phyloP scores from a whole-genome alignment of 35 echinoderm and acorn worm genomes.

The Holothuria glaberrima region DNA sequence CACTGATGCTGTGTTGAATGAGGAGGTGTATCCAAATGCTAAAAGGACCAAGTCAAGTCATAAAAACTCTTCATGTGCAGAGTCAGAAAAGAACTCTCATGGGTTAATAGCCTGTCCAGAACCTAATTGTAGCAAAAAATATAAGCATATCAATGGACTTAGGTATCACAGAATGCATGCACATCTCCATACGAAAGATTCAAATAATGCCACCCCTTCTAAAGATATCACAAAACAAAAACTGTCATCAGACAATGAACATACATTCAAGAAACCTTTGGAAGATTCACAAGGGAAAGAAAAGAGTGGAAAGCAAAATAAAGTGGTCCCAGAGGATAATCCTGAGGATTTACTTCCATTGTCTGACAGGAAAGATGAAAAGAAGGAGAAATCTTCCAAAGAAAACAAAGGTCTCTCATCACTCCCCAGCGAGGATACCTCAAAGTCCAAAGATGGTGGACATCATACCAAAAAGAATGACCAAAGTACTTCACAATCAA shows the following conservation, averaged over 20 bases:
- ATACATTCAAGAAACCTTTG: slow-evolving; percentile 51
- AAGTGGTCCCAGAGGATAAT: slow-evolving; percentile 23
- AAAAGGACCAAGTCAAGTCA: slow-evolving; percentile 82
- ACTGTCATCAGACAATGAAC: slow-evolving; percentile 14
- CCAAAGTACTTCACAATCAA: no score
- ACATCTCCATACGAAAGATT: slow-evolving; percentile 52
- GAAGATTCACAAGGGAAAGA: slow-evolving; percentile 33
- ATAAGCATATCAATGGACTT: slow-evolving; percentile 98
- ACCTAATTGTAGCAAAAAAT: slow-evolving; percentile 98
- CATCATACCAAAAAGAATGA: slow-evolving; percentile 43
- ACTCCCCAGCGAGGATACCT: background rate
- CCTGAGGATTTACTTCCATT: background rate
- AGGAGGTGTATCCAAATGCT: slow-evolving; percentile 54
- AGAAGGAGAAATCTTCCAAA: slow-evolving; percentile 1
- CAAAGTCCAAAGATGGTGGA: slow-evolving; percentile 10
- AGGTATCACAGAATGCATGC: slow-evolving; percentile 95
- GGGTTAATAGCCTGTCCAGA: slow-evolving; percentile 94
- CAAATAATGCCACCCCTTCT: slow-evolving; percentile 32
- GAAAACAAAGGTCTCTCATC: background rate
- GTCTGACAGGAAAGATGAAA: background rate
- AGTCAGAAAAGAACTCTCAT: slow-evolving; percentile 42
- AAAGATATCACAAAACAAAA: slow-evolving; percentile 14
- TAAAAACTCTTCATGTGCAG: slow-evolving; percentile 47
- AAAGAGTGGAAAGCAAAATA: slow-evolving; percentile 42
- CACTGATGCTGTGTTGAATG: slow-evolving; percentile 48